Conservation (phyloP, 2,113 vertebrate genomes). For the Lampris megalopsis region DNA sequence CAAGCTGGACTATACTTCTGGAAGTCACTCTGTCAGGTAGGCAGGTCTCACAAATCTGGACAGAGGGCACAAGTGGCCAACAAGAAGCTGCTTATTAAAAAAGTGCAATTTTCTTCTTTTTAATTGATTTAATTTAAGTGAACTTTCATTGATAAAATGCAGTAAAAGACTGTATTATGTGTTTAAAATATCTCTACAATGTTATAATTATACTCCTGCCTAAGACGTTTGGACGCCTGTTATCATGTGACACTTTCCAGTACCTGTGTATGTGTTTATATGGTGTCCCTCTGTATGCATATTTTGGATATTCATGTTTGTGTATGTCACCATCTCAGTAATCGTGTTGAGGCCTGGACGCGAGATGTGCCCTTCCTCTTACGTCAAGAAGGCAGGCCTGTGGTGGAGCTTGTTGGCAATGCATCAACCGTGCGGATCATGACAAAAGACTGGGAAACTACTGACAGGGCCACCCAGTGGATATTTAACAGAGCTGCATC, state of each 20-base stretch:
- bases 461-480: conserved; percentile 87
- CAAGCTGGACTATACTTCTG: conserved; percentile 94
- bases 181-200: conserved; percentile 3
- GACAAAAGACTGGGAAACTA: conserved; percentile 88
- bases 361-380: conserved; percentile 91
- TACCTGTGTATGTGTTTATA: conserved; percentile 13
- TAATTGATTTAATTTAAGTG: no score
- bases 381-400: conserved; percentile 91
- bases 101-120: no score
- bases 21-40: conserved; percentile 95
- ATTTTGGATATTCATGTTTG: not conserved
- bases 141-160: not conserved
- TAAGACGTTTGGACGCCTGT: not conserved
- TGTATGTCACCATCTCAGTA: conserved; percentile 79
- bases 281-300: not conserved
- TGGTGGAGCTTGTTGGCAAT: conserved; percentile 85
- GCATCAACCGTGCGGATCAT: conserved; percentile 85
- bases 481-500: conserved; percentile 83
- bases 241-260: conserved; percentile 10
- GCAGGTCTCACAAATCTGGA: conserved; percentile 1
- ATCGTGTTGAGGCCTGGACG: conserved; percentile 97
- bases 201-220: not conserved
- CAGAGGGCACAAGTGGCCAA: no score
- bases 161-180: conserved; percentile 13
- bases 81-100: no score